Conservation (phyloP, 2,888 invertebrate genomes). For the Hermaeophaga mercurialis region DNA sequence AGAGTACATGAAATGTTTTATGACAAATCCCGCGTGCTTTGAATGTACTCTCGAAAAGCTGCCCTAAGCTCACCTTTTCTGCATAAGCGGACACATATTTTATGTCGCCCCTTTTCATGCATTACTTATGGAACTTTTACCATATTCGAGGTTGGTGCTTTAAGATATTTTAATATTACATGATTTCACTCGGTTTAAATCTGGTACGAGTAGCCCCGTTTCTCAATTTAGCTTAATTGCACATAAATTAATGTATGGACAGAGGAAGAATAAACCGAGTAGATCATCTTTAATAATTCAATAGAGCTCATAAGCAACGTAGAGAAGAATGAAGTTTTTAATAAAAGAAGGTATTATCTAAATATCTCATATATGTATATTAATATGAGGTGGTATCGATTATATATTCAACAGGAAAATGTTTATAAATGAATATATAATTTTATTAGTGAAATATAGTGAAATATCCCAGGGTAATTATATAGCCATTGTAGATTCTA, state of each 20-base stretch:
- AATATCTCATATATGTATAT: no score
- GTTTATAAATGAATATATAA: no score
- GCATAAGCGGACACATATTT: conserved; percentile 50
- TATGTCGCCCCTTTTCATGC: conserved; percentile 45
- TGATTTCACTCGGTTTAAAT: conserved; percentile 54
- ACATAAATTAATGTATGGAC: conserved; percentile 5
- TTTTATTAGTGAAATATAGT: no score
- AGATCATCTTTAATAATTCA: not conserved
- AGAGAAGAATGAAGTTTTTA: no score
- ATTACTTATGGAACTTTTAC: conserved; percentile 45
- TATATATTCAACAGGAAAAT: no score
- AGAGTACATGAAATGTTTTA: conserved; percentile 39
- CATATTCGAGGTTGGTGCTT: conserved; percentile 44
- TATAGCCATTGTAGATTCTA: no score
- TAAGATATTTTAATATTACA: conserved; percentile 57
- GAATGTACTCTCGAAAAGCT: conserved; percentile 36
- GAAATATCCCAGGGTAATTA: no score
- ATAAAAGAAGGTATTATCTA: no score
- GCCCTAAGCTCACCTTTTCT: conserved; percentile 42
- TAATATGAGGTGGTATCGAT: no score
- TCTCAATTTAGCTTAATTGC: conserved; percentile 14
- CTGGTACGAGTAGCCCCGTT: conserved; percentile 47
- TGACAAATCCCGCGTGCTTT: conserved; percentile 46
- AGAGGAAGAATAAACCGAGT: conserved; percentile 13
- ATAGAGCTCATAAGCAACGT: no score